Conservation (phyloP, 2,113 vertebrate species). For the Dryoscopus gambensis region DNA sequence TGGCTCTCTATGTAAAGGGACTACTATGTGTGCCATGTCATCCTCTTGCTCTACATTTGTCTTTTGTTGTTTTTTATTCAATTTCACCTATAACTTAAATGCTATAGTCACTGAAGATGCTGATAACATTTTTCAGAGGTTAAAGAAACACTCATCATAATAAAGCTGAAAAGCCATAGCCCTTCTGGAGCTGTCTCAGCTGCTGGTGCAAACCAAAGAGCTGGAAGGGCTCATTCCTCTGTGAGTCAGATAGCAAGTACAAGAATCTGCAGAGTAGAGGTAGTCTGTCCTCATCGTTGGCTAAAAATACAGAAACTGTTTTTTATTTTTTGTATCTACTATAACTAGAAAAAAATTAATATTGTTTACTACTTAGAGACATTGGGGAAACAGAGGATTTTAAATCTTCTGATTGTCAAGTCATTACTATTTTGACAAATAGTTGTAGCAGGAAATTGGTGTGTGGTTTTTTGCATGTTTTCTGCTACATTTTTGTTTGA, state of each 20-base stretch:
- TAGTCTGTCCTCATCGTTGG: not conserved
- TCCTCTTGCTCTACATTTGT: fast-evolving
- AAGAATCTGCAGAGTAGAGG: not conserved
- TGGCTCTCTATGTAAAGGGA: not conserved
- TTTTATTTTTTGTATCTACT: not conserved
- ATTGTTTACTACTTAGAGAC: not conserved
- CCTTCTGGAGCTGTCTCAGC: not conserved
- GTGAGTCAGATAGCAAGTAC: not conserved
- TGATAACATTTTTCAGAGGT: not conserved
- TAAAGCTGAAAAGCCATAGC: not conserved
- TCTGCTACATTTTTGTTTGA: not conserved
- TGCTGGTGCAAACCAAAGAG: not conserved
- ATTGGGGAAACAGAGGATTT: not conserved
- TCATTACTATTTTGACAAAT: not conserved
- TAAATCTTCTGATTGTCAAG: not conserved
- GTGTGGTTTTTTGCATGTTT: not conserved
- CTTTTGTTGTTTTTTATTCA: not conserved
- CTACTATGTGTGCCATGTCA: not conserved
- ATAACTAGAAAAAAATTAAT: not conserved
- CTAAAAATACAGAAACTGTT: not conserved
- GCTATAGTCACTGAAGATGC: not conserved
- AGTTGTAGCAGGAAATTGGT: not conserved
- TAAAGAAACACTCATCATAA: not conserved
- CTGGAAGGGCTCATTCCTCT: not conserved
- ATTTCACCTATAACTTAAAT: not conserved